Conservation (phyloP, 2,888 invertebrate species). For the Brachynemurus nebulosus region DNA sequence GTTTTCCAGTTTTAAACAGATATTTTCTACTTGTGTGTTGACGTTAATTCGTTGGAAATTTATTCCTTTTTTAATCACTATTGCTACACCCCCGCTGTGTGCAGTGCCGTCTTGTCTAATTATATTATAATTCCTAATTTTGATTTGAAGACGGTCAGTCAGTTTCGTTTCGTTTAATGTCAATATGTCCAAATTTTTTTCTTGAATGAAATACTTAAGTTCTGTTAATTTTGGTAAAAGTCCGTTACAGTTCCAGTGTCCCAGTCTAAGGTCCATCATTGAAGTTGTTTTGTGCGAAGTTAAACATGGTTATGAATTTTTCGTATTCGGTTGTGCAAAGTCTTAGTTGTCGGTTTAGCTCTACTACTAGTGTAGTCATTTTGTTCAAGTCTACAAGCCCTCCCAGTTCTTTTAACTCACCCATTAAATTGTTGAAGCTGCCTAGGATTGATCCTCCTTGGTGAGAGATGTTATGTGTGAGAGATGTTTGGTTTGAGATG, state of each 20-base stretch:
- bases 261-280: slow-evolving; percentile 13
- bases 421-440: no score
- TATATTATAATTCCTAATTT: slow-evolving; percentile 16
- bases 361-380: background rate
- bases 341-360: background rate
- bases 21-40: slow-evolving; percentile 12
- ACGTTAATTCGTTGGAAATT: background rate
- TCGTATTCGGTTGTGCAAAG: background rate
- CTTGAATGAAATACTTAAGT: background rate
- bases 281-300: background rate
- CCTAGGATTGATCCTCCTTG: no score
- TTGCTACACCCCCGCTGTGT: slow-evolving; percentile 15
- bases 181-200: background rate
- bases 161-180: slow-evolving; percentile 16
- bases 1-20: slow-evolving; percentile 14
- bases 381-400: background rate
- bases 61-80: slow-evolving; percentile 16
- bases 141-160: slow-evolving; percentile 12
- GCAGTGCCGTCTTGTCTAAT: slow-evolving; percentile 15
- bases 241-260: background rate
- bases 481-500: no score
- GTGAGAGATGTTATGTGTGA: no score
- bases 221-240: background rate
- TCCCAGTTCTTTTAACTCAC: background rate
- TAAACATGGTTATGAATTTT: background rate